These are phyloP conservation scores for Lota lota DNA, from an alignment of 2,113 vertebrate species.

Conservation along the genomic window DNA sequence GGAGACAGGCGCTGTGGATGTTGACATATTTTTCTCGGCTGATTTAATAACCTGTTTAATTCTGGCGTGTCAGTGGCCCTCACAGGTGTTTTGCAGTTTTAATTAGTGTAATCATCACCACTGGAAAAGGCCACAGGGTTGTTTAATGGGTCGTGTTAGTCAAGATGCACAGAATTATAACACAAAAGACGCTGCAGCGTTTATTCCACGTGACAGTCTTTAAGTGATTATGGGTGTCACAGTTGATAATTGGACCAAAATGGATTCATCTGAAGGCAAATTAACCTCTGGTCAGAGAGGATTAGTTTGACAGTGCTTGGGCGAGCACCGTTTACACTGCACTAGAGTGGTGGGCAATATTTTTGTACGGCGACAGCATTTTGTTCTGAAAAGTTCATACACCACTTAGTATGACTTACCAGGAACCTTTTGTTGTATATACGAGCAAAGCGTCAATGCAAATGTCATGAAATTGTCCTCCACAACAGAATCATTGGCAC, in stretches of 20 bases:
- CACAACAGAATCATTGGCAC: conserved; percentile 8
- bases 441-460: neutral
- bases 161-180: conserved; percentile 73
- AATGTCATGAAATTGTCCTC: conserved; percentile 28
- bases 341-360: conserved; percentile 6
- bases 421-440: too few species aligned
- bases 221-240: conserved; percentile 69
- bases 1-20: conserved; percentile 43
- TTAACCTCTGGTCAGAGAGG: conserved; percentile 62
- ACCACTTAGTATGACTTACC: too few species aligned
- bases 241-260: conserved; percentile 68
- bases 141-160: conserved; percentile 74
- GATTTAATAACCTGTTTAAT: conserved; percentile 74
- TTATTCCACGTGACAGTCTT: conserved; percentile 62
- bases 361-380: neutral
- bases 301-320: conserved; percentile 63
- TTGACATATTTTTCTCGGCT: conserved; percentile 57
- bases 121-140: conserved; percentile 69
- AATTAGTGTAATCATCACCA: conserved; percentile 74
- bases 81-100: conserved; percentile 71
- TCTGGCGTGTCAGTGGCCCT: conserved; percentile 54
- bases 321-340: conserved; percentile 28
- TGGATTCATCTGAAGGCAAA: conserved; percentile 62
- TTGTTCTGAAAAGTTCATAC: neutral
- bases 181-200: conserved; percentile 67